Conservation (phyloP, 2,113 vertebrate genomes). For the Peucedramus taeniatus region DNA sequence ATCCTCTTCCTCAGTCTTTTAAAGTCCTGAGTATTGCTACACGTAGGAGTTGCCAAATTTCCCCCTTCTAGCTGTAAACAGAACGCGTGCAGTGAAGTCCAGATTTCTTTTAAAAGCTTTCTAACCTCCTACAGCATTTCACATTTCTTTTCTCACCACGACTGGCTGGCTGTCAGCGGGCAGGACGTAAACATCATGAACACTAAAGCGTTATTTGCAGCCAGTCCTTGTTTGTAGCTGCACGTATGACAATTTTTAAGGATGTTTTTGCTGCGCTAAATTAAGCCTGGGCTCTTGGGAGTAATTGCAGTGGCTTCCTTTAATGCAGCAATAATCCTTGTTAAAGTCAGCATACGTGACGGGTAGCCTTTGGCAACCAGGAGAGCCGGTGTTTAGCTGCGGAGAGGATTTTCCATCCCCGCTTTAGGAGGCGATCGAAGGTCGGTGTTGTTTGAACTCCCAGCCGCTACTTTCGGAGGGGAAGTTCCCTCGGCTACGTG, state of each 20-base stretch:
- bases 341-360: background rate
- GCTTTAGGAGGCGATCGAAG: background rate
- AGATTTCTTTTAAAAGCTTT: background rate
- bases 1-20: background rate
- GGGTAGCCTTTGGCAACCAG: background rate
- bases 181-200: accelerated
- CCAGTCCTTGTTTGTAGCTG: background rate
- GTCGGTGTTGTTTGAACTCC: background rate
- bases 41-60: background rate
- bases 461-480: too few relatives aligned
- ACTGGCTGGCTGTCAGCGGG: background rate
- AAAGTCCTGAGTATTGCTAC: background rate
- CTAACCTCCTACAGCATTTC: background rate
- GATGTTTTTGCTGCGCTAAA: background rate
- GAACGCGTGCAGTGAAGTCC: accelerated
- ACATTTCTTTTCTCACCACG: background rate
- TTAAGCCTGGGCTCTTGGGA: background rate
- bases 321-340: background rate
- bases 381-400: background rate
- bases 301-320: background rate
- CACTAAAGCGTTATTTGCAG: accelerated
- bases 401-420: background rate
- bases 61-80: background rate
- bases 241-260: background rate
- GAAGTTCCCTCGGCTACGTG: background rate